phyloP scores from a whole-genome alignment of 2,797 vertebrate genomes.

The Neosilurus mollespiculum region DNA sequence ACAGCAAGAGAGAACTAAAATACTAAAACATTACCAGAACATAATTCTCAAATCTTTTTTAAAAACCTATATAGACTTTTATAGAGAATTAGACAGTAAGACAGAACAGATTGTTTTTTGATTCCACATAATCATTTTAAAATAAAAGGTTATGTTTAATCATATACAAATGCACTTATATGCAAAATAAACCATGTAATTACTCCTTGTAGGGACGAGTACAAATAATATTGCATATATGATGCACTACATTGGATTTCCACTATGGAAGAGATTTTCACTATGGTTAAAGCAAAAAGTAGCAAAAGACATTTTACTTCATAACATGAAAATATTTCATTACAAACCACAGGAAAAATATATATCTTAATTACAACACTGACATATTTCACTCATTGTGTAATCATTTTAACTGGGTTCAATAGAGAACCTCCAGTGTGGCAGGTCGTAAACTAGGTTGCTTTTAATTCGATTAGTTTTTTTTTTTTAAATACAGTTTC shows the following conservation, averaged over 20 bases:
- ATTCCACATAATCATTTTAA: not conserved
- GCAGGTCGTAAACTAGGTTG: not conserved
- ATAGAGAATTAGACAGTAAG: not conserved
- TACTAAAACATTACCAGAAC: not conserved
- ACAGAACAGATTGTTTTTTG: not conserved
- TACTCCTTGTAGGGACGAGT: not conserved
- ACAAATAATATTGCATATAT: conserved; percentile 54
- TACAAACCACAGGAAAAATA: not conserved
- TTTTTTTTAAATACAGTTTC: not conserved
- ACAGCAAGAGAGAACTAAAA: not conserved
- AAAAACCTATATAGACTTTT: not conserved
- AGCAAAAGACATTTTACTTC: not conserved
- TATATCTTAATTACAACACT: not conserved
- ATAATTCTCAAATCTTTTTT: not conserved
- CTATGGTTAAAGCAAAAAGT: not conserved
- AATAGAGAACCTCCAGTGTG: not conserved
- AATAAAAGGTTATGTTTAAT: not conserved
- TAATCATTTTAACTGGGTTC: not conserved
- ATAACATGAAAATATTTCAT: not conserved
- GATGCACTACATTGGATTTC: conserved; percentile 61
- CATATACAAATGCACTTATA: not conserved
- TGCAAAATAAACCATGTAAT: not conserved
- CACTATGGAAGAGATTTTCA: conserved; percentile 63
- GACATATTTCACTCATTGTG: not conserved
- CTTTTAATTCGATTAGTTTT: not conserved